phyloP scores from a whole-genome alignment of 2,797 vertebrate species.

The Tokudaia tokunoshimensis region DNA sequence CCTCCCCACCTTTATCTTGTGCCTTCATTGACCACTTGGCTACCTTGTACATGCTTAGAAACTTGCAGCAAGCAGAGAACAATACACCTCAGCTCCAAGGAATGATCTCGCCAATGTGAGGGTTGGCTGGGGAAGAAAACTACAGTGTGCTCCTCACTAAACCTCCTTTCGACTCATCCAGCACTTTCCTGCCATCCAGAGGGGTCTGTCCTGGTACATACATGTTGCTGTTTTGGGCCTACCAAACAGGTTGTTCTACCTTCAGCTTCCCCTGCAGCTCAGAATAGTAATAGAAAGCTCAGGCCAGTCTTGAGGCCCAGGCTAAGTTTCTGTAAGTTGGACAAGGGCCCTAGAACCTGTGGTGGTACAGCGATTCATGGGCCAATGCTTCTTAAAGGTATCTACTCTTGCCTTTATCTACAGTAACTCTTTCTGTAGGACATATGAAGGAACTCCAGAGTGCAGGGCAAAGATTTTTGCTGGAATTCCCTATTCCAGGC shows the following conservation, averaged over 20 bases:
- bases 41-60: constrained; percentile 68
- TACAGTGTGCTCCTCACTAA: constrained; percentile 22
- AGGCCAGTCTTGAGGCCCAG: background rate
- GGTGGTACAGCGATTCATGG: background rate
- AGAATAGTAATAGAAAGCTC: background rate
- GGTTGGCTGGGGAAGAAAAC: constrained; percentile 62
- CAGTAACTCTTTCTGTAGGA: constrained; percentile 54
- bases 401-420: constrained; percentile 50
- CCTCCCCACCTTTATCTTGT: constrained; percentile 67
- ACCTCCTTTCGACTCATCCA: constrained; percentile 10
- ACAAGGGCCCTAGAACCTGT: constrained; percentile 19
- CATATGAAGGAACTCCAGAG: constrained; percentile 12
- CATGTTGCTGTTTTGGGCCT: background rate
- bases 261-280: background rate
- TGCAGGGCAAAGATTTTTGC: constrained; percentile 40
- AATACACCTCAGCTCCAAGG: constrained; percentile 17
- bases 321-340: constrained; percentile 33
- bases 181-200: constrained; percentile 43
- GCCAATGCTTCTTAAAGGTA: constrained; percentile 7
- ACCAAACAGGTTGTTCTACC: background rate
- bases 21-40: background rate
- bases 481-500: constrained; percentile 29
- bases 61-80: constrained; percentile 56
- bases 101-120: constrained; percentile 14
- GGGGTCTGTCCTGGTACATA: background rate